Percentiles rank a stretch among this genome's conserved stretches.
Conservation (phyloP, 1,140 invertebrate species). For the Tetragonula clypearis region DNA sequence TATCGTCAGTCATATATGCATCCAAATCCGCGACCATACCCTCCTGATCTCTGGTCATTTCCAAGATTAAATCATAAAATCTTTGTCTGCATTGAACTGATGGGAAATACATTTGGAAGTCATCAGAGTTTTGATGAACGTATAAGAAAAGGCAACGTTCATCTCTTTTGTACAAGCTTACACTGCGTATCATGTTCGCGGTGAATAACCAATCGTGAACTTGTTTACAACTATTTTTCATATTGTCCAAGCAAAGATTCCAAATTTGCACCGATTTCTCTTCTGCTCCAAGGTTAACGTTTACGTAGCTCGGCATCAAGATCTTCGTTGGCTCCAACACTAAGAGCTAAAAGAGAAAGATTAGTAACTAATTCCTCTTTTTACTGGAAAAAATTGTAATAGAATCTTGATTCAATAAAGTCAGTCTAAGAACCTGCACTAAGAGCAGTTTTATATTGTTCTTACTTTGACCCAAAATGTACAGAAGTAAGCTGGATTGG, state of each 20-base stretch:
- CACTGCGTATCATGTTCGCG: conserved; percentile 94
- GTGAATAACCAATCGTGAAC: conserved; percentile 97
- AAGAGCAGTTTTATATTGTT: conserved; percentile 67
- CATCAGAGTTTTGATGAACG: conserved; percentile 98
- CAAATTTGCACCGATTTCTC: conserved; percentile 94
- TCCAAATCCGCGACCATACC: conserved; percentile 93
- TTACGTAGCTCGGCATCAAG: conserved; percentile 97
- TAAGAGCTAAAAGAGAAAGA: conserved; percentile 85
- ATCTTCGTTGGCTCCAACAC: conserved; percentile 97
- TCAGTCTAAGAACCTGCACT: conserved; percentile 60
- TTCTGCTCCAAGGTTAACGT: conserved; percentile 96
- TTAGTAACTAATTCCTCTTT: conserved; percentile 23
- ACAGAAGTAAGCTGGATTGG: conserved; percentile 69
- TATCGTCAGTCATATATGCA: conserved; percentile 86
- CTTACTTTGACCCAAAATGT: conserved; percentile 69
- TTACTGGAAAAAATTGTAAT: conserved; percentile 16
- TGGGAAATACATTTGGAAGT: conserved; percentile 99
- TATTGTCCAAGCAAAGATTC: conserved; percentile 91
- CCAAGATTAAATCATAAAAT: conserved; percentile 90
- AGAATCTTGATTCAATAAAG: conserved; percentile 56
- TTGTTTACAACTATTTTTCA: conserved; percentile 89
- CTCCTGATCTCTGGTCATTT: conserved; percentile 93
- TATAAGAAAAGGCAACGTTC: conserved; percentile 98
- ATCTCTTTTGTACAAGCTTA: conserved; percentile 97
- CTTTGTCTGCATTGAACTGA: conserved; percentile 92